Evolutionary conservation across 30 jellyfish, hydroid and myxozoan genomes (phyloP), one percentile per base, ranked within the genome.

Genomic region (Chironex yamaguchii): DNA sequence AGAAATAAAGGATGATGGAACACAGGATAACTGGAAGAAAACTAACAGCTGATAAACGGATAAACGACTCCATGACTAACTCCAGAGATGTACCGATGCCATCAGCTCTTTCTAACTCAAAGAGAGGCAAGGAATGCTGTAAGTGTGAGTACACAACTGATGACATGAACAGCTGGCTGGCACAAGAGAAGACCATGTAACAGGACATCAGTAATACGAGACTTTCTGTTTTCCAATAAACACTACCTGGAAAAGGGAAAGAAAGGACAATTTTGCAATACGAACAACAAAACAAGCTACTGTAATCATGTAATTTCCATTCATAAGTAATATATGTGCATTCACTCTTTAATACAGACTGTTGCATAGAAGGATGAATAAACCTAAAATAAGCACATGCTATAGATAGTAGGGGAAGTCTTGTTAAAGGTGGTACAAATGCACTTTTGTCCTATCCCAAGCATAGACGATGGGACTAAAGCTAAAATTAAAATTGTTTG

Each of bases 121-220:
- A 92, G 42, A 92, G 78, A 1, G 98, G 87, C 63, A 92, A 52
- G 23, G 96, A 62, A 29, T 86, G 86, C 52, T 65, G 52, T 62
- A 92, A 80, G 30, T 92, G 96, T 6, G 92, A 81, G 48, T 92
- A 96, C 48, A 92, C 86, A 1, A 92, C 96, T 17, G 98, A 92
- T 13, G 98, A 92, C 96, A 92, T 80, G 69, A 92, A 92, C 36
- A 92, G 89, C 86, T 92, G 98, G 63, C 98, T 92, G 21, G 98
- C 98, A 79, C 98, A 92, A 53, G 91, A 32, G 78, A 92, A 80
- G 11, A 92, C 98, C 93, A 75, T 89, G 87, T 92, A 92, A 53
- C 98, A 92, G 52, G 95, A 75, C 98, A 92, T 92, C 36, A 92
- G 88, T 13, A 92, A 89, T 17, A 92, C 70, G 30, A 89, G 96